Evolutionary conservation across 2,888 invertebrate genomes (phyloP).

Genomic region (Agrochola lota): DNA sequence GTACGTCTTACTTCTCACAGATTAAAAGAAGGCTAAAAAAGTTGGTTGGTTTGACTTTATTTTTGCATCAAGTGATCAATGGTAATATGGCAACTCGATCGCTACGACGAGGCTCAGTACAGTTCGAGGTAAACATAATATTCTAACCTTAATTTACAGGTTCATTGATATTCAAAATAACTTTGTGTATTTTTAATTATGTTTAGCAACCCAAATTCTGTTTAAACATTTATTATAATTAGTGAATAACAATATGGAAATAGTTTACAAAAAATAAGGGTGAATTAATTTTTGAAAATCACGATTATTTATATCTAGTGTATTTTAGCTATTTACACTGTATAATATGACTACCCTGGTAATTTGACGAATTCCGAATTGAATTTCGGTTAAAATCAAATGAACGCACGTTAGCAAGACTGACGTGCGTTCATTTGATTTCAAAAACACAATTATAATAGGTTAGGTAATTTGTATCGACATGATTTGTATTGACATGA

Average conservation of each 20-base stretch:
- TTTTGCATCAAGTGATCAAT: background rate
- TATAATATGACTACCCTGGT: background rate
- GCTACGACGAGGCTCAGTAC: background rate
- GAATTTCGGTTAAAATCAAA: background rate
- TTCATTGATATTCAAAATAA: slow-evolving; percentile 16
- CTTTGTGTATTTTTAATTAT: slow-evolving; percentile 15
- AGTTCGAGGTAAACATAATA: slow-evolving; percentile 11
- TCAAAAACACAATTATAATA: no score
- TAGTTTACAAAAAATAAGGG: background rate
- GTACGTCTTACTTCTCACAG: background rate
- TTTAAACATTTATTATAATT: slow-evolving; percentile 11
- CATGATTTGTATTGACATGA: background rate
- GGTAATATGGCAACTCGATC: background rate
- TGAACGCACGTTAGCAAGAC: no score
- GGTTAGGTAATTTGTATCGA: no score
- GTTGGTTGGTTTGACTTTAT: background rate
- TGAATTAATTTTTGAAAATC: slow-evolving; percentile 53
- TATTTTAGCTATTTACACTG: background rate
- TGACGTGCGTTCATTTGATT: no score
- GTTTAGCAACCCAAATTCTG: slow-evolving; percentile 8
- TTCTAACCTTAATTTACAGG: slow-evolving; percentile 6
- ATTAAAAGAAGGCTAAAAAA: background rate
- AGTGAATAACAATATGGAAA: slow-evolving; percentile 14
- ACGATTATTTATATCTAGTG: slow-evolving; percentile 19
- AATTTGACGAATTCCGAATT: background rate